Evolutionary conservation across 2,888 invertebrate genomes (phyloP).

Genomic region (Cryptocephalus primarius): DNA sequence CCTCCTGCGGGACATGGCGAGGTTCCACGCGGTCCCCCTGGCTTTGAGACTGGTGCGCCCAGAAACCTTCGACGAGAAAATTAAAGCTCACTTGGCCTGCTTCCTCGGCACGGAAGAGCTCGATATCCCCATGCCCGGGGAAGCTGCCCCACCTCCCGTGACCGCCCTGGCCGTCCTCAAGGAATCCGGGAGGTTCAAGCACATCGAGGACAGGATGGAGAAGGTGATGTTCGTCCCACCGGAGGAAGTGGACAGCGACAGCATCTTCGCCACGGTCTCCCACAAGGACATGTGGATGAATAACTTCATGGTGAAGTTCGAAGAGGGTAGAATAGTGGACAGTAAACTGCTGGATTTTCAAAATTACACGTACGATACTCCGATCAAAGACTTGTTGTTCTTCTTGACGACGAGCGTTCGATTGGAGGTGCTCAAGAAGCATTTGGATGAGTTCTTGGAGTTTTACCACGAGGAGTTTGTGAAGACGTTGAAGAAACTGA

Average conservation of each 20-base stretch:
- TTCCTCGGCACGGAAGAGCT: no score
- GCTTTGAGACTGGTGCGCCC: background rate
- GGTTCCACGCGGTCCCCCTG: background rate
- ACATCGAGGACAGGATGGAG: conserved; percentile 3
- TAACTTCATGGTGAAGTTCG: conserved; percentile 40
- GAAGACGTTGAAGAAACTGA: conserved; percentile 4
- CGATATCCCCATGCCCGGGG: background rate
- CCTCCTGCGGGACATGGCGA: background rate
- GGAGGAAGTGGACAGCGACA: background rate
- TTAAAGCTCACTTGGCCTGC: background rate
- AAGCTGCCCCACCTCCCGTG: background rate
- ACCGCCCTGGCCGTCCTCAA: conserved; percentile 5
- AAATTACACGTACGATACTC: conserved; percentile 16
- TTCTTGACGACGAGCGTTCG: conserved; percentile 23
- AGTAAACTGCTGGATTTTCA: conserved; percentile 24
- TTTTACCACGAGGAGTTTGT: conserved; percentile 10
- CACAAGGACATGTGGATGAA: conserved; percentile 50
- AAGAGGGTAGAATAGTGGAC: conserved; percentile 9
- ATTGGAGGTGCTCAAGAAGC: conserved; percentile 4
- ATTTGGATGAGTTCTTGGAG: conserved; percentile 11
- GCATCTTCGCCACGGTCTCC: conserved; percentile 41
- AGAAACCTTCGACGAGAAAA: conserved; percentile 2
- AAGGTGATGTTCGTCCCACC: background rate
- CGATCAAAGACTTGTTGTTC: conserved; percentile 19
- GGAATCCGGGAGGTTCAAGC: conserved; percentile 6